Base-by-base conservation (phyloP, 1,140 invertebrate species). In the Drosophila oshimai region DNA sequence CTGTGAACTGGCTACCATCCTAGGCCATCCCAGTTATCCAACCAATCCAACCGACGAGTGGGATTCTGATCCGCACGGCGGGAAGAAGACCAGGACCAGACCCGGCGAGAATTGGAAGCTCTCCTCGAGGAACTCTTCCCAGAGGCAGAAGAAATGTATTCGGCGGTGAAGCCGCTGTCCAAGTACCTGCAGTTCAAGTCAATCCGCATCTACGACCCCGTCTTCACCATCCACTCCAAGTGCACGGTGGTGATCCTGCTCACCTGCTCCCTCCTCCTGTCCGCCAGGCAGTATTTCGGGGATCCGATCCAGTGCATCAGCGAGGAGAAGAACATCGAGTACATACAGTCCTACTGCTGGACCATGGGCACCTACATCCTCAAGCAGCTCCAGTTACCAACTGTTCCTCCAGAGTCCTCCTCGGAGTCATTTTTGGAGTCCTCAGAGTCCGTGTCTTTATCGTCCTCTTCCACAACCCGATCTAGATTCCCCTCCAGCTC, bases 331-430 rank as follows among this genome's bases (percentile, higher is more conserved):
- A 89, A 92, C 29, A 92, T 92, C 55, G 92, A 95, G 60, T 92
- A 94, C 12, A 92, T 96, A 45, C 94, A 96, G 72, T 94, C 93
- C 13, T 96, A 94, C 76, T 96, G 95, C 90, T 96, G 95, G 95
- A 95, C 95, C 51, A 94, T 95, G 84, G 94, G 95, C 51, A 96
- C 95, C 2, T 96, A 94, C 74, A 95, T 94, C 2, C 75, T 95
- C 2, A 92, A 92, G 31, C 9, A 31, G 18, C 18, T 45, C 0
- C n/a, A 36, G 9, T 24, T 29, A 2, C 29, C 50, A 0, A 6
- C 24, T 0, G 10, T 31, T 10, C 10, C n/a, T 1, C 6, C 17
- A 2, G 57, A 24, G 1, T 22, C 9, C 0, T 7, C 4, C 6
- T n/a, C n/a, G n/a, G n/a, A n/a, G n/a, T n/a, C n/a, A n/a, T n/a